Evolutionary conservation across 1,140 invertebrate species (phyloP), one percentile per base, ranked within the genome.

Genomic region (Daktulosphaira vitifoliae): DNA sequence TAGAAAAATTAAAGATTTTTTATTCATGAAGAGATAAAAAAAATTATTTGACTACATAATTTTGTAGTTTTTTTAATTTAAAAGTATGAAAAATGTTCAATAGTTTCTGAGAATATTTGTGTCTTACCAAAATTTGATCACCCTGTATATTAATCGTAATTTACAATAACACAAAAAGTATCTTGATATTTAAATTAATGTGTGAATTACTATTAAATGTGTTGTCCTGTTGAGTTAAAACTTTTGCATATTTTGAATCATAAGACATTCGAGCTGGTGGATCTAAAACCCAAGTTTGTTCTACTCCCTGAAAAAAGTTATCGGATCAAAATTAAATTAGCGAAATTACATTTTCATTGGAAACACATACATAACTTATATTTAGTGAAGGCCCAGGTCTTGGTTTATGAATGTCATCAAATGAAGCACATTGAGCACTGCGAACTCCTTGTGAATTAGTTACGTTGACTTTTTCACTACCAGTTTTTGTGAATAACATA

Each of bases 401-500:
- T 70, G 73, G 79, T 76, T 79, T 84, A 71, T 77, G 79, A 68
- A 75, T 80, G 70, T 78, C 75, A 72, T 85, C 83, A 71, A 90
- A 90, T 68, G 85, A 81, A 0, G 87, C 86, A 74, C 88, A 90
- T 69, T 89, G 86, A 4, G 87, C 88, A 72, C 85, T 88, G 70
- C 88, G 76, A 1, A 91, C 84, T n/a, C 88, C 88, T 66, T 86
- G 85, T 1, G 87, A 83, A 73, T 88, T 89, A 56, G 87, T 86
- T 4, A 88, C 87, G 65, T 86, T 83, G 16, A 90, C 87, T 49
- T 86, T 86, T 71, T 89, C 87, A 51, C 85, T 81, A 49, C 84
- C 86, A 33, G 84, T 84, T 70, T 87, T 87, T 2, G 85, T 89
- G 73, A 89, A 90, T 6, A 89, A 75, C 88, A 92, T 90, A 72